Evolutionary conservation across 2,888 invertebrate genomes (phyloP).

Genomic region (Trilocha varians): DNA sequence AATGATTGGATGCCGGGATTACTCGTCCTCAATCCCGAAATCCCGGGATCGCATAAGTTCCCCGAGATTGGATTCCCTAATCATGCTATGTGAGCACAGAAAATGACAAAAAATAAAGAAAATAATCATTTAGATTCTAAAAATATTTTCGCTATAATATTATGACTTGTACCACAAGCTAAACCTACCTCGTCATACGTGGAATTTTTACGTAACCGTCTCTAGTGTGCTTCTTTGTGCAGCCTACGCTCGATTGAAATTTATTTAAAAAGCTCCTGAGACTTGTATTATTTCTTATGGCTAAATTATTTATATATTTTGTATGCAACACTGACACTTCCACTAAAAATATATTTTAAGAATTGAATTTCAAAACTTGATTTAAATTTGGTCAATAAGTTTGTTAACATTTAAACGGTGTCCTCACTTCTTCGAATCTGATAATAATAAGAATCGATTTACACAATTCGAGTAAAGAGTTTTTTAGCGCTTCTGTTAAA

Average conservation of each 20-base stretch:
- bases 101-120: no score
- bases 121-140: no score
- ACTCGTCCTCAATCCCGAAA: no score
- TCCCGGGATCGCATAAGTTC: no score
- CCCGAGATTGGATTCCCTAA: no score
- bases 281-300: background rate
- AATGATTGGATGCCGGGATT: no score
- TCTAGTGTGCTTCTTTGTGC: conserved; percentile 21
- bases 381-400: no score
- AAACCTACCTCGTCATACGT: conserved; percentile 50
- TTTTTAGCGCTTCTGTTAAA: background rate
- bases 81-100: no score
- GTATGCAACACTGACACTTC: background rate
- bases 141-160: conserved; percentile 4
- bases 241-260: conserved; percentile 46
- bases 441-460: no score
- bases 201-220: conserved; percentile 63
- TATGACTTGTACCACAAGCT: conserved; percentile 18
- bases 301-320: conserved; percentile 1
- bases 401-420: no score
- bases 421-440: no score
- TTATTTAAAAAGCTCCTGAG: conserved; percentile 43
- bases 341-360: background rate
- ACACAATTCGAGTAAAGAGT: no score
- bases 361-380: background rate